Evolutionary conservation across 2,113 vertebrate genomes (phyloP).

Genomic region (Triplophysa dalaica): DNA sequence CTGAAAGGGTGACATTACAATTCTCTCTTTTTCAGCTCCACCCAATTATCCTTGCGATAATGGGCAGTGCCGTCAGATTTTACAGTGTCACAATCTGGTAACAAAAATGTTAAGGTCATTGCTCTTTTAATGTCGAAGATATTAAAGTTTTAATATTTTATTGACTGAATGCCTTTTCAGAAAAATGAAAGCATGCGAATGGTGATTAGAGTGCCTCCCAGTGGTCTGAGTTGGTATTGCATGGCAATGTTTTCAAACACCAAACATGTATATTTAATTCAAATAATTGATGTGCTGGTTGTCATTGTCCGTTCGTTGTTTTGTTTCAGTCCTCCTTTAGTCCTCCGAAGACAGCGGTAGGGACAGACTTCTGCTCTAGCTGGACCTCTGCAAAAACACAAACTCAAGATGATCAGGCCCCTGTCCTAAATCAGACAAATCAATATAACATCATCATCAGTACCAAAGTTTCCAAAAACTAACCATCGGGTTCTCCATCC

Average conservation of each 20-base stretch:
- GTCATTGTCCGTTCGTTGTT: neutral
- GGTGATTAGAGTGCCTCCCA: slow-evolving; percentile 58
- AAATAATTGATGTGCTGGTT: neutral
- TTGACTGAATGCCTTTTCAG: neutral
- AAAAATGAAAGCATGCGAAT: neutral
- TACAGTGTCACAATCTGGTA: neutral
- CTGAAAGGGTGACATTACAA: slow-evolving; percentile 12
- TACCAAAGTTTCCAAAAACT: slow-evolving; percentile 49
- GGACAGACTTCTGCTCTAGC: slow-evolving; percentile 87
- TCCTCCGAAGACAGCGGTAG: slow-evolving; percentile 86
- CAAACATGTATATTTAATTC: neutral
- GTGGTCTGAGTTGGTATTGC: slow-evolving; percentile 52
- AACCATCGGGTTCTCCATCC: slow-evolving; percentile 83
- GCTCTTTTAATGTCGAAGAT: neutral
- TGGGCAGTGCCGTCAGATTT: neutral
- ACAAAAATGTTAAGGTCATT: neutral
- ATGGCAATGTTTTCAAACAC: neutral
- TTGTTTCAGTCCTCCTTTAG: slow-evolving; percentile 83
- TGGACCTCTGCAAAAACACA: slow-evolving; percentile 78
- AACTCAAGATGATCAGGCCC: slow-evolving; percentile 7
- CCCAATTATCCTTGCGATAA: neutral
- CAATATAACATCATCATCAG: neutral
- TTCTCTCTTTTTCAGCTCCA: neutral
- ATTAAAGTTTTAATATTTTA: neutral
- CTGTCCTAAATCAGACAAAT: slow-evolving; percentile 6